Evolutionary conservation across 2,888 invertebrate species (phyloP).

Genomic region (Toxonevra muliebris): DNA sequence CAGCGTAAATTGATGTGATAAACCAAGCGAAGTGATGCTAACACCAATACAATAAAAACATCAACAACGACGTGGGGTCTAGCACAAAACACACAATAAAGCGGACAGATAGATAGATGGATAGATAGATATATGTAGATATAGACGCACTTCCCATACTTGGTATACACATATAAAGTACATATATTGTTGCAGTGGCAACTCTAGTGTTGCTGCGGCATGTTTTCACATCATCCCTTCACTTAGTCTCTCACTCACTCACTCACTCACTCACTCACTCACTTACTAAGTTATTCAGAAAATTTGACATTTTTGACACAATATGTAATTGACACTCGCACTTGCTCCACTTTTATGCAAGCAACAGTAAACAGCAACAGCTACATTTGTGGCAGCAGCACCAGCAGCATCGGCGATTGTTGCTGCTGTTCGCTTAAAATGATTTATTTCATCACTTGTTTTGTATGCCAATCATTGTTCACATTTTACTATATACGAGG

Average conservation of each 20-base stretch:
- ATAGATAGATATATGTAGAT: too few species aligned
- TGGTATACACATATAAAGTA: too few species aligned
- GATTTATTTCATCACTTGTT: constrained; percentile 61
- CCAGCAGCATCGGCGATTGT: constrained; percentile 22
- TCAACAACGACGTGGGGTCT: neutral
- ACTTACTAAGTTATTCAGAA: constrained; percentile 38
- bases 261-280: constrained; percentile 6
- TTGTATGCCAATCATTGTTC: constrained; percentile 25
- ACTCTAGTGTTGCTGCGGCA: too few species aligned
- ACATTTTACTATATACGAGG: constrained; percentile 2
- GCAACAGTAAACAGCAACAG: constrained; percentile 28
- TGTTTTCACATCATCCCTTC: too few species aligned
- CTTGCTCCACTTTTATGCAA: constrained; percentile 40
- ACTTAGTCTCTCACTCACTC: constrained; percentile 7
- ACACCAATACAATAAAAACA: neutral
- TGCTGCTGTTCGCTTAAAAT: constrained; percentile 42
- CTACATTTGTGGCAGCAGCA: constrained; percentile 34
- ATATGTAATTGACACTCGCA: constrained; percentile 60
- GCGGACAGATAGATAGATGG: too few species aligned
- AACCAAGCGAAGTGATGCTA: constrained; percentile 33
- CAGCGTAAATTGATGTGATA: constrained; percentile 54
- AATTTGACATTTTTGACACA: constrained; percentile 61
- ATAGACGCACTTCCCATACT: too few species aligned
- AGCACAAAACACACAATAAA: neutral
- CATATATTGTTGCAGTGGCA: too few species aligned